phyloP scores from a whole-genome alignment of 2,888 invertebrate genomes.

The Athalia rosae region DNA sequence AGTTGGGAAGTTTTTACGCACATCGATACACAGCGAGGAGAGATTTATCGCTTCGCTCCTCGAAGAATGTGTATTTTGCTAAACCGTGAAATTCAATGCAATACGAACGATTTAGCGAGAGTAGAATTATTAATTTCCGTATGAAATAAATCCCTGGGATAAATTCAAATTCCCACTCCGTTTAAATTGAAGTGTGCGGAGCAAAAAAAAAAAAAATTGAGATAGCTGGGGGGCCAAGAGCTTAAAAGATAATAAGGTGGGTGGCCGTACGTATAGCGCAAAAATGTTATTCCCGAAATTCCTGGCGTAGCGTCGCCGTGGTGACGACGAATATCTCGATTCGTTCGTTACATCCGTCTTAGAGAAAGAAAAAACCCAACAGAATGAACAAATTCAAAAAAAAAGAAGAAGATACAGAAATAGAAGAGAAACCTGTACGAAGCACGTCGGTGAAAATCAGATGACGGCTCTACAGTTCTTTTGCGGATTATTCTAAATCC shows the following conservation, averaged over 20 bases:
- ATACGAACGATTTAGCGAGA: no score
- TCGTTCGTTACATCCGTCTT: neutral
- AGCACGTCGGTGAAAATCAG: conserved; percentile 24
- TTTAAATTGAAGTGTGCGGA: neutral
- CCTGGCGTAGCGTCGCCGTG: conserved; percentile 33
- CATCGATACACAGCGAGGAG: neutral
- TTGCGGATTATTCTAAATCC: conserved; percentile 6
- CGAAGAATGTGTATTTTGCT: neutral
- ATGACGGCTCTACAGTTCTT: conserved; percentile 14
- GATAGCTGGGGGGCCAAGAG: neutral
- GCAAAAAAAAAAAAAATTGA: no score
- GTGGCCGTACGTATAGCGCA: no score
- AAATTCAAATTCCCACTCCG: neutral
- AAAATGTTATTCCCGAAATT: no score
- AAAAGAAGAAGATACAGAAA: neutral
- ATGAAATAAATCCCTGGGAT: no score
- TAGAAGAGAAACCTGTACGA: neutral
- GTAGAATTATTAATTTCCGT: no score
- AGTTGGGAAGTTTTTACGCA: neutral
- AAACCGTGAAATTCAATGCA: neutral
- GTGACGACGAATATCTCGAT: conserved; percentile 36
- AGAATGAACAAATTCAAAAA: neutral
- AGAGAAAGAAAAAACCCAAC: neutral
- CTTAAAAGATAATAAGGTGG: conserved; percentile 27
- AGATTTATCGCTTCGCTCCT: neutral